phyloP scores from a whole-genome alignment of 2,888 invertebrate genomes.

The Papilio gigon region DNA sequence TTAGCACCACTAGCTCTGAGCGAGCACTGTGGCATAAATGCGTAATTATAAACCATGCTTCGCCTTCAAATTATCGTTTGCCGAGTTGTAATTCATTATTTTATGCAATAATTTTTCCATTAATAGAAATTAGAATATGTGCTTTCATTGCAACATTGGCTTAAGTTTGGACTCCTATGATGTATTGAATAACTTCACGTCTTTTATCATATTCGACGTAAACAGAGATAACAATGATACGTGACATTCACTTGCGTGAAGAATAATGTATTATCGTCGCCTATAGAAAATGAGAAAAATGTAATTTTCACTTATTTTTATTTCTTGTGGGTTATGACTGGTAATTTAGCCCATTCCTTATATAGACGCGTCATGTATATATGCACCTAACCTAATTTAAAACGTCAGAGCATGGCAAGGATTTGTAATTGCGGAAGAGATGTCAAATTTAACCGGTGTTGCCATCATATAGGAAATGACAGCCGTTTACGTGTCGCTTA shows the following conservation, averaged over 20 bases:
- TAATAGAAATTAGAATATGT: constrained; percentile 9
- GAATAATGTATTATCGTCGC: not conserved
- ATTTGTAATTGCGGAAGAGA: not conserved
- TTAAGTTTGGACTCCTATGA: not conserved
- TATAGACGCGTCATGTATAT: not conserved
- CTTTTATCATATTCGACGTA: not conserved
- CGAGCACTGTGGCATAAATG: constrained; percentile 44
- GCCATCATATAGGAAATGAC: not conserved
- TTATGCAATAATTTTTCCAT: constrained; percentile 7
- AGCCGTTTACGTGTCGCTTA: not conserved
- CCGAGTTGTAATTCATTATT: constrained; percentile 18
- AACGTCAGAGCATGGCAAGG: not conserved
- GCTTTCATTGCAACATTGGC: not conserved
- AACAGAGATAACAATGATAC: not conserved
- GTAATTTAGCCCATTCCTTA: not conserved
- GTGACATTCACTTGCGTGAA: not conserved
- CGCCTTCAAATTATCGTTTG: constrained; percentile 20
- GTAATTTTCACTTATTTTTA: not conserved
- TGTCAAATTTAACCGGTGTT: not conserved
- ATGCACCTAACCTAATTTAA: not conserved
- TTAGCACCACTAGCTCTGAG: constrained; percentile 44
- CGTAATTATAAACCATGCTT: constrained; percentile 44
- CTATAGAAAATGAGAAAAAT: not conserved
- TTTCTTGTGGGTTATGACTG: not conserved
- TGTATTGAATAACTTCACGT: not conserved